Base-by-base conservation (phyloP, 2,888 invertebrate species). In the Mesorhabditis sp. region DNA sequence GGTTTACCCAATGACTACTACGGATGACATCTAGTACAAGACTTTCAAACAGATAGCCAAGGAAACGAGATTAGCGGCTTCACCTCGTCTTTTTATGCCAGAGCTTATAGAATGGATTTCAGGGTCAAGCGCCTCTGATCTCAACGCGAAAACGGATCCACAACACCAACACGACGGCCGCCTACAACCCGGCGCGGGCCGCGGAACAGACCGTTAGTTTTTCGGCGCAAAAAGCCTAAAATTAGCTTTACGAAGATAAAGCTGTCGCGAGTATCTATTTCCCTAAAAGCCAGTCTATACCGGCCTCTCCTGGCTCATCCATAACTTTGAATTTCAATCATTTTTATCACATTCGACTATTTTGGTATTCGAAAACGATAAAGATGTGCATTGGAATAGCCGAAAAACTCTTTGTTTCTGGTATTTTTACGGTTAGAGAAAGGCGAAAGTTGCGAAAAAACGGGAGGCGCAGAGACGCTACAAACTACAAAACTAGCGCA, bases 101-200 rank as follows among this genome's bases (percentile, higher is more conserved):
- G 28, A 28, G 28, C 28, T 28, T 28, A 28, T 28, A 28, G 28
- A 28, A 28, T 28, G 28, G 28, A 28, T 28, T 28, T 28, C 45
- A 71, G 15, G 71, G 73, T 13, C 76, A 76, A 43, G 79, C 79
- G 4, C 79, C 79, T 7, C 44, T 78, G n/a, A 70, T 79, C 5
- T 67, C 77, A 4, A 73, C 73, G 6, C 67, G 78, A 43, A 79
- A 79, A 61, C 68, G 76, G 45, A 45, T 70, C 6, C 73, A 73
- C 65, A 67, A 67, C 50, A 10, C 61, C 45, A 70, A 61, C 65
- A 62, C 50, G 28, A 28, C 61, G 43, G 62, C 63, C 6, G 45
- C 61, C 62, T 43, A 13, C 6, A 61, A 68, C 7, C 62, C 67
- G n/a, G 50, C n/a, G 10, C 28, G n/a, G 28, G 42, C 42, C 67